phyloP scores from a whole-genome alignment of 30 jellyfish, hydroid and myxozoan species.

The Cassiopea xamachana region DNA sequence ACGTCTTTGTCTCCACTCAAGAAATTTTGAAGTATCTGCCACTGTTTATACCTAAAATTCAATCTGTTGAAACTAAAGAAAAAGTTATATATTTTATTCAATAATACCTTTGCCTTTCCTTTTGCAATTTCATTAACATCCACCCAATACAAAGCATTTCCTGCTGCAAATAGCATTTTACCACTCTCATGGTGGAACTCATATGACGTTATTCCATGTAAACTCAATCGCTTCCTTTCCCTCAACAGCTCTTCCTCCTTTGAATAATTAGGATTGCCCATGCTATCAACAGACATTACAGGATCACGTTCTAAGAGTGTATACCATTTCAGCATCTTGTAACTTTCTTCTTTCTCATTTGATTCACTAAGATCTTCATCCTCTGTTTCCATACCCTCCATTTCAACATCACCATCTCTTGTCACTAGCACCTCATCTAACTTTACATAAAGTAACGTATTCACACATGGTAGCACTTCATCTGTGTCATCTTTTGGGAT shows the following conservation, averaged over 20 bases:
- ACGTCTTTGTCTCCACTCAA: no score
- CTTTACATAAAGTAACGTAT: constrained; percentile 72
- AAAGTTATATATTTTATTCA: no score
- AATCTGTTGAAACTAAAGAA: neutral
- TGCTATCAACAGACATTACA: constrained; percentile 16
- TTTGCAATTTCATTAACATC: constrained; percentile 64
- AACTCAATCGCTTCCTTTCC: constrained; percentile 83
- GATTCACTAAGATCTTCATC: constrained; percentile 8
- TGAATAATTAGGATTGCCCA: constrained; percentile 77
- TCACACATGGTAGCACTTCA: constrained; percentile 48
- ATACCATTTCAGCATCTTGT: constrained; percentile 57
- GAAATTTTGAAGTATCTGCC: no score
- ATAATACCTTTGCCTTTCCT: constrained; percentile 64
- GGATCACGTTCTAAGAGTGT: constrained; percentile 58
- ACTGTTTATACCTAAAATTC: neutral
- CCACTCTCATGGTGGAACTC: constrained; percentile 86
- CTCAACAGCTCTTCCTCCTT: constrained; percentile 88
- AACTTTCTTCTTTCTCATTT: neutral
- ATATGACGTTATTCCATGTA: constrained; percentile 93
- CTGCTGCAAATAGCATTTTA: constrained; percentile 78
- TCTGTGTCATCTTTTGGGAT: constrained; percentile 59
- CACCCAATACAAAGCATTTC: constrained; percentile 63
- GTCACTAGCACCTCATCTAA: constrained; percentile 13
- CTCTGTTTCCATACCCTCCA: neutral
- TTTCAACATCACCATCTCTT: neutral